Evolutionary conservation across 2,888 invertebrate species (phyloP), one percentile per base, ranked within the genome.

Genomic region (Timandra comae): DNA sequence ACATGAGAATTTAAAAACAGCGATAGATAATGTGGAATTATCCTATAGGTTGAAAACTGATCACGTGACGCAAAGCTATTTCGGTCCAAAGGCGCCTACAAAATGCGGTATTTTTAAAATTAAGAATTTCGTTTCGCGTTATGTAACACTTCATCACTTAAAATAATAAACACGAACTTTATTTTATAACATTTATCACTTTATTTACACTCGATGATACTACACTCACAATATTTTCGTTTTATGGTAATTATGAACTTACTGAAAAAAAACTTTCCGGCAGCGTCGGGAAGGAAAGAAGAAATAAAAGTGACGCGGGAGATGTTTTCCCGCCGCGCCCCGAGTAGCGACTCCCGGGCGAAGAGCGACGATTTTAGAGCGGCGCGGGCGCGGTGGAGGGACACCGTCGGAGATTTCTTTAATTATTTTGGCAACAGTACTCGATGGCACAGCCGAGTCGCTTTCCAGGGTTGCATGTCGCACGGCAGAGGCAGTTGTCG

Each of bases 391-490:
- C 87, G 63, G 68, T 87, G 88, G 87, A 90, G 84, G 79, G 84
- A 87, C 87, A 86, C 73, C 77, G 82, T 72, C 85, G 86, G 87
- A 87, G 88, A 88, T 89, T 90, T 88, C 90, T 89, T 89, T 90
- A 91, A 91, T 91, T 90, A 90, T 91, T 91, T 91, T 91, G 91
- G 91, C 91, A 91, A 88, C 87, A 87, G 86, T 84, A 85, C 84
- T 75, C 77, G 82, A 77, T 85, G 84, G 86, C 82, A 82, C 77
- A 78, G 84, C 67, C 75, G 79, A 78, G 74, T 78, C 80, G 79
- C 70, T 85, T 81, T 85, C 85, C 86, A 85, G 85, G 86, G 86
- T 85, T 84, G 82, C 74, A 74, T 78, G 84, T 84, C 84, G 82
- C 79, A 67, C 74, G 65, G 71, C 67, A 64, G 70, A 67, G 65